Base-by-base conservation (phyloP, 1,140 invertebrate species). In the Apis florea region DNA sequence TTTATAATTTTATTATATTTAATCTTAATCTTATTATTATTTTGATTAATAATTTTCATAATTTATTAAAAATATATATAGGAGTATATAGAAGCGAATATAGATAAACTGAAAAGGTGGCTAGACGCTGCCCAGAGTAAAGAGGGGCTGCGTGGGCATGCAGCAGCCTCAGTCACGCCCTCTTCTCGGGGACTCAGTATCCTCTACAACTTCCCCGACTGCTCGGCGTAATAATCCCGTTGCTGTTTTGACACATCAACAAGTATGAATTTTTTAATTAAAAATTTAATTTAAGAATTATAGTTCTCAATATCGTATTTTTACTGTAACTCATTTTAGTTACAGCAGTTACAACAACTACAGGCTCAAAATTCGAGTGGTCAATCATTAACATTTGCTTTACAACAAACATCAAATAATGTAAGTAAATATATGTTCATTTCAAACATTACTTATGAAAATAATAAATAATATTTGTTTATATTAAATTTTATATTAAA, bases 111-210 rank as follows among this genome's bases (percentile, higher is more conserved):
- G 85, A 80, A 91, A 90, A 91, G 92, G 92, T 93, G 91, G 93
- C 91, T 92, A 89, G 87, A 90, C 87, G 93, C 93, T 94, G 89
- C 93, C 93, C 93, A 89, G 91, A 92, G 93, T 93, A 92, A 91
- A 91, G 93, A 93, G 94, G 93, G 92, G 94, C 94, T 94, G 94
- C 93, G 93, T 95, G 94, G 94, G 94, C 93, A 94, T 94, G 93
- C 94, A 95, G 94, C 93, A 94, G 93, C 94, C 94, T 94, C 94
- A 94, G 93, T 93, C 94, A 93, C 94, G 94, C 93, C 94, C 94
- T 93, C 94, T 95, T 90, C 92, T 94, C 90, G 93, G 93, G 93
- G 93, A 93, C 92, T 94, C 93, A 90, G 93, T 93, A 93, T 93
- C 93, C 92, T 93, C 93, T 93, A 93, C 93, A 93, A 93, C 93